A percentile compares a stretch with the other conserved stretches of the same genome.
Evolutionary conservation across 2,888 invertebrate genomes (phyloP).

Genomic region (Xestia rhomboidea): DNA sequence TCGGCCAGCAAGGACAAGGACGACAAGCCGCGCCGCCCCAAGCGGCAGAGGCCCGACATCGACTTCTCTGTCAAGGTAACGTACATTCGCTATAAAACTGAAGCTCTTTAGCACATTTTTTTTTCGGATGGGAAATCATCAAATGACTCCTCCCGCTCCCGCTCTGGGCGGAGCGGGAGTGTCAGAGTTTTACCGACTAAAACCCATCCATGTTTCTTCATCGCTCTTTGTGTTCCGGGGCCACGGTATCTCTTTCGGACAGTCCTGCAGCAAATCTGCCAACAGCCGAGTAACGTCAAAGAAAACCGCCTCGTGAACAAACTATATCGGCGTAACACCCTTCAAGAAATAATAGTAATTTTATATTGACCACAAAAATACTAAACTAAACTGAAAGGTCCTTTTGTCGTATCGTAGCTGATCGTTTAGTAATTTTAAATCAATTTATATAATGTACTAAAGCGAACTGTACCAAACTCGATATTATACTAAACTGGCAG

Average conservation of each 20-base stretch:
- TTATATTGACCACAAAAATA: neutral
- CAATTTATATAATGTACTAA: neutral
- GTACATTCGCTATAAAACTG: no score
- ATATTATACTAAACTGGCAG: no score
- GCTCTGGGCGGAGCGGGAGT: no score
- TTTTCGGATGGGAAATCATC: no score
- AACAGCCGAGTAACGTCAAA: neutral
- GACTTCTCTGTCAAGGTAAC: conserved; percentile 91
- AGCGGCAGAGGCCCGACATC: conserved; percentile 84
- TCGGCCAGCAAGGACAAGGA: conserved; percentile 78
- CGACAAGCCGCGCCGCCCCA: conserved; percentile 79
- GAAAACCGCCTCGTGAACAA: neutral
- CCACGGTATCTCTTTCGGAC: no score
- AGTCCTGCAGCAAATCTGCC: no score
- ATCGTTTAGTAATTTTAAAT: neutral
- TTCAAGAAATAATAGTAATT: neutral
- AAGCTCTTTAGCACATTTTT: neutral
- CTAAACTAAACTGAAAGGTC: neutral
- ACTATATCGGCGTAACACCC: neutral
- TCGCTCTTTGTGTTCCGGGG: no score
- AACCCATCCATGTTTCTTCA: no score
- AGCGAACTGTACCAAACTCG: neutral
- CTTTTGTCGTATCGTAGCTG: neutral
- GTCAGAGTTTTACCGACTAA: no score
- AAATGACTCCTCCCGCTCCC: no score